Evolutionary conservation across 2,113 vertebrate species (phyloP).

Genomic region (Chaenocephalus aceratus): DNA sequence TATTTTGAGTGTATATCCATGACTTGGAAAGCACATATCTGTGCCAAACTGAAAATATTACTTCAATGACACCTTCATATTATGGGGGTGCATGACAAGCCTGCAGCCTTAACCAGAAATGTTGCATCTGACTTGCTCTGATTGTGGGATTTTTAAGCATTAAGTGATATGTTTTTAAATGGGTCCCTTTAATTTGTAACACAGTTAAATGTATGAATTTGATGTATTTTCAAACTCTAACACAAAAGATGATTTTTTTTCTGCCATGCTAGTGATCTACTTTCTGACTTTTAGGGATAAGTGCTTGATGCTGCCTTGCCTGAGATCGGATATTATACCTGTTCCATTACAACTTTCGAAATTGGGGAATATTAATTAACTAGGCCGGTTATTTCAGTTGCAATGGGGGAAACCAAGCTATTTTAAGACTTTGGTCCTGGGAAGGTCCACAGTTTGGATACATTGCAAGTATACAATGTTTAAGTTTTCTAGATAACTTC

Average conservation of each 20-base stretch:
- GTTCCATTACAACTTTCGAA: constrained; percentile 36
- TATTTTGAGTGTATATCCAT: constrained; percentile 56
- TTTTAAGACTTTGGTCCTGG: constrained; percentile 21
- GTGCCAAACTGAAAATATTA: constrained; percentile 57
- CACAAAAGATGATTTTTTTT: constrained; percentile 13
- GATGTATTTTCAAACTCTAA: constrained; percentile 27
- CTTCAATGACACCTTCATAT: constrained; percentile 51
- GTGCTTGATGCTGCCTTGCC: constrained; percentile 10
- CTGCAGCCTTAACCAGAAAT: constrained; percentile 47
- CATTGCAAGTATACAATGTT: not conserved
- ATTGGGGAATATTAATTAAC: constrained; percentile 10
- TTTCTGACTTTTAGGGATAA: constrained; percentile 38
- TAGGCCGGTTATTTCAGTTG: constrained; percentile 19
- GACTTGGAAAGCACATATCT: constrained; percentile 45
- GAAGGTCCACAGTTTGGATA: constrained; percentile 15
- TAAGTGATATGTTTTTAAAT: constrained; percentile 35
- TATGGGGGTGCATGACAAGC: constrained; percentile 37
- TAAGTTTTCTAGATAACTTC: not conserved
- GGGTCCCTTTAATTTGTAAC: constrained; percentile 5
- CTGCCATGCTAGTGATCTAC: constrained; percentile 8
- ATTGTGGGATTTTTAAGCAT: constrained; percentile 34
- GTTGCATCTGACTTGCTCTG: constrained; percentile 40
- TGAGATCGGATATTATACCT: constrained; percentile 38
- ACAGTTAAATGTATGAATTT: constrained; percentile 15
- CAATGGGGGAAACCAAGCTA: constrained; percentile 4